Evolutionary conservation across 1,140 invertebrate genomes (phyloP).

Genomic region (Calephelis virginiensis): DNA sequence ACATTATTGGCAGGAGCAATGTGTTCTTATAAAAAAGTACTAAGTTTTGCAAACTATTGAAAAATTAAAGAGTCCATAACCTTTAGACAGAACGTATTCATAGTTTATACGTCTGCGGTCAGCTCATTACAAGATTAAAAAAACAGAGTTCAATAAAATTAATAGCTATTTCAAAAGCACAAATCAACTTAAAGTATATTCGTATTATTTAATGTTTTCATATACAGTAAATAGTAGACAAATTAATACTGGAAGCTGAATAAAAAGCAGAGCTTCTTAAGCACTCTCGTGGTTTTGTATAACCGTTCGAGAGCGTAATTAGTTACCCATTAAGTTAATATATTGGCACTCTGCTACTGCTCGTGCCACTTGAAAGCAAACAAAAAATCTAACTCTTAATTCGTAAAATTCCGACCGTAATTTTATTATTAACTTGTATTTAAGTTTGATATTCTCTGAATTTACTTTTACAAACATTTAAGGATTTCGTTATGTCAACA

Average conservation of each 20-base stretch:
- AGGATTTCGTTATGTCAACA: slow-evolving; percentile 20
- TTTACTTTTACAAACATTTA: slow-evolving; percentile 23
- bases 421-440: slow-evolving; percentile 40
- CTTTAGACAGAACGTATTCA: no score
- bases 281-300: slow-evolving; percentile 58
- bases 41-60: no score
- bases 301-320: slow-evolving; percentile 63
- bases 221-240: slow-evolving; percentile 21
- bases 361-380: slow-evolving; percentile 49
- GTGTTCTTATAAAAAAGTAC: no score
- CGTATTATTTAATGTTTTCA: background rate
- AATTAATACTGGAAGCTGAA: slow-evolving; percentile 30
- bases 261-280: slow-evolving; percentile 48
- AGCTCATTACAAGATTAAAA: no score
- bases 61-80: no score
- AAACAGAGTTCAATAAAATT: no score
- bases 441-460: slow-evolving; percentile 21
- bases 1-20: no score
- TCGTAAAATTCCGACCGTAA: slow-evolving; percentile 44
- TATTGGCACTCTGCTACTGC: slow-evolving; percentile 56
- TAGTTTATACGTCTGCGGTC: no score
- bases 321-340: slow-evolving; percentile 71
- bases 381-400: slow-evolving; percentile 52
- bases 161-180: background rate
- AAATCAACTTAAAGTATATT: background rate